These are phyloP conservation scores for Danio tinwini DNA, from an alignment of 2,797 vertebrate species.

Conservation along the genomic window DNA sequence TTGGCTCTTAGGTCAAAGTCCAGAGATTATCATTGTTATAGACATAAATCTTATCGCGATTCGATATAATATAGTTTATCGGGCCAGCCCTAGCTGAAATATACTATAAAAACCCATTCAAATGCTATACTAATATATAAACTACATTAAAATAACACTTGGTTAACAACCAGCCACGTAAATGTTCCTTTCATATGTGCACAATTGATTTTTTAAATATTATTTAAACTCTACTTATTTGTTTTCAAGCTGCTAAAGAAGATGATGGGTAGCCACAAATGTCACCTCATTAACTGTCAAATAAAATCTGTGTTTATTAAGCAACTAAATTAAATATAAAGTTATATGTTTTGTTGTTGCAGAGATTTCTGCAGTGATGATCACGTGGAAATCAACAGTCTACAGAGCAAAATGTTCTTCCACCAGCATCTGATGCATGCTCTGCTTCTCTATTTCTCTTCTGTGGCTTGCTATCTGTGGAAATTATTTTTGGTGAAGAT, in stretches of 20 bases:
- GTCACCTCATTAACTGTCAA: neutral
- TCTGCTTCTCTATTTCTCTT: neutral
- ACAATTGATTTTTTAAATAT: neutral
- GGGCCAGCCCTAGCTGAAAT: too few relatives aligned
- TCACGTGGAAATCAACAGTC: neutral
- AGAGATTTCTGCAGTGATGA: neutral
- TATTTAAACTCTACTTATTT: neutral
- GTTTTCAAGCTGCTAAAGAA: neutral
- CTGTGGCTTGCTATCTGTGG: neutral
- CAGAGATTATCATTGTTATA: too few relatives aligned
- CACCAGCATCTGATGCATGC: neutral
- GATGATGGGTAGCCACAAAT: neutral
- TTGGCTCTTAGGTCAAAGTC: too few relatives aligned
- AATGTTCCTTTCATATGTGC: neutral
- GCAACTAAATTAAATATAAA: neutral
- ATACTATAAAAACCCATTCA: too few relatives aligned
- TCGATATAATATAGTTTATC: too few relatives aligned
- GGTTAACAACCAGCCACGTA: too few relatives aligned
- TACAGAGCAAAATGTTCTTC: neutral
- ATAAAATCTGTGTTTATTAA: neutral
- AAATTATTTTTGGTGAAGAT: conserved; percentile 14
- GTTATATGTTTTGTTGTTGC: neutral
- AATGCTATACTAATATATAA: neutral
- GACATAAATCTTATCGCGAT: too few relatives aligned
- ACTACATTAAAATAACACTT: neutral